Evolutionary conservation across 1,140 invertebrate genomes (phyloP).

Genomic region (Listronotus oregonensis): DNA sequence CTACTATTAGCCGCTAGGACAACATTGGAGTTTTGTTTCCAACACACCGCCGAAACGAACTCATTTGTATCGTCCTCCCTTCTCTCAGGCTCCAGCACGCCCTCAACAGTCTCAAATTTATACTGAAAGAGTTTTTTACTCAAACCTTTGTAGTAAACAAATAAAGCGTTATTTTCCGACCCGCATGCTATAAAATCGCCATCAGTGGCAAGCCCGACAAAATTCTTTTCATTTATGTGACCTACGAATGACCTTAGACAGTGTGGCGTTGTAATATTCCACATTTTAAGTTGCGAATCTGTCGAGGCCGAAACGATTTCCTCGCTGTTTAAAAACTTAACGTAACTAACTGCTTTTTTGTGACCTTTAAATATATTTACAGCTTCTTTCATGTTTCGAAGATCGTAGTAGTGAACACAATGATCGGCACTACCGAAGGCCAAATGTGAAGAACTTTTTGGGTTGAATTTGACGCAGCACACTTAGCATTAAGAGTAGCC

Average conservation of each 20-base stretch:
- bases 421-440: constrained; percentile 96
- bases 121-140: constrained; percentile 87
- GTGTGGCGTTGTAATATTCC: constrained; percentile 81
- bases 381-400: constrained; percentile 83
- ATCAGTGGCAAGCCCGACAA: constrained; percentile 94
- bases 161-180: constrained; percentile 93
- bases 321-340: constrained; percentile 88
- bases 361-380: constrained; percentile 89
- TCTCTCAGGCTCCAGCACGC: constrained; percentile 76
- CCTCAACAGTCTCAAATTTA: constrained; percentile 85
- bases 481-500: constrained; percentile 88
- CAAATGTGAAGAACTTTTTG: constrained; percentile 81
- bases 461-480: constrained; percentile 97
- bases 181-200: constrained; percentile 95
- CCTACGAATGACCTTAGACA: constrained; percentile 89
- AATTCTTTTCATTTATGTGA: constrained; percentile 96
- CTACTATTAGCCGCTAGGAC: constrained; percentile 95
- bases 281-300: constrained; percentile 92
- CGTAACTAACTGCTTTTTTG: constrained; percentile 94
- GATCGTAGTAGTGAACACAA: constrained; percentile 95
- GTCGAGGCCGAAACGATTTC: constrained; percentile 95
- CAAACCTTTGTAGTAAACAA: constrained; percentile 91
- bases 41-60: constrained; percentile 96
- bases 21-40: constrained; percentile 85
- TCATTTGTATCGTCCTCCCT: constrained; percentile 87